A percentile compares a stretch with the other conserved stretches of the same genome.
Conservation (phyloP, 2,888 invertebrate genomes). For the Muscina levida region DNA sequence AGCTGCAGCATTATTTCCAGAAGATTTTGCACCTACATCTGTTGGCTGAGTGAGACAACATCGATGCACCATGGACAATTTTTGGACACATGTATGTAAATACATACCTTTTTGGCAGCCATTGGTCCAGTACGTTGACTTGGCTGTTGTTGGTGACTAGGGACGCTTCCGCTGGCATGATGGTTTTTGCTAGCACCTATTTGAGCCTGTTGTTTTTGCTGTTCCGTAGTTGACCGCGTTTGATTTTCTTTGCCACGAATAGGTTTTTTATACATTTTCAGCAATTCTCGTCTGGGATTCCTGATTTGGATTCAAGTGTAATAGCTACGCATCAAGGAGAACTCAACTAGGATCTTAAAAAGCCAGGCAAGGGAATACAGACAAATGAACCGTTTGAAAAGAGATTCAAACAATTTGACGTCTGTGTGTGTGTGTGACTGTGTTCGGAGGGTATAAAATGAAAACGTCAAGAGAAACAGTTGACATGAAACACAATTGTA, state of each 20-base stretch:
- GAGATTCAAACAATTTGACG: constrained; percentile 45
- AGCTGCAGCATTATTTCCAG: neutral
- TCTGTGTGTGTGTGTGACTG: constrained; percentile 2
- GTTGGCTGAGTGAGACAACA: constrained; percentile 24
- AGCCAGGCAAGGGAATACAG: neutral
- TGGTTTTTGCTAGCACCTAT: constrained; percentile 29
- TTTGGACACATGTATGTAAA: no score
- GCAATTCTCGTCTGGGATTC: neutral
- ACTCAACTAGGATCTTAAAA: neutral
- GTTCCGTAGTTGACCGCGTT: constrained; percentile 2
- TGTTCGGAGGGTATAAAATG: neutral
- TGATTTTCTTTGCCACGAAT: constrained; percentile 45
- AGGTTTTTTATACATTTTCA: constrained; percentile 53
- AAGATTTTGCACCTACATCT: constrained; percentile 32
- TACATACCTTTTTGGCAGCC: constrained; percentile 45
- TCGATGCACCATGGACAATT: neutral
- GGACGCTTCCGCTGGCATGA: constrained; percentile 31
- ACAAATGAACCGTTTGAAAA: constrained; percentile 60
- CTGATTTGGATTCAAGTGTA: neutral
- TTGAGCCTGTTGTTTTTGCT: constrained; percentile 26
- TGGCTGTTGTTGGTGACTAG: neutral
- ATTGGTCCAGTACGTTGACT: constrained; percentile 33
- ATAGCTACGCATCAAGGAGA: neutral
- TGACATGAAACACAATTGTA: no score
- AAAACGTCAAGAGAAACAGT: neutral